Base-by-base conservation (phyloP, 2,113 vertebrate species). In the Elaphurus davidianus region DNA sequence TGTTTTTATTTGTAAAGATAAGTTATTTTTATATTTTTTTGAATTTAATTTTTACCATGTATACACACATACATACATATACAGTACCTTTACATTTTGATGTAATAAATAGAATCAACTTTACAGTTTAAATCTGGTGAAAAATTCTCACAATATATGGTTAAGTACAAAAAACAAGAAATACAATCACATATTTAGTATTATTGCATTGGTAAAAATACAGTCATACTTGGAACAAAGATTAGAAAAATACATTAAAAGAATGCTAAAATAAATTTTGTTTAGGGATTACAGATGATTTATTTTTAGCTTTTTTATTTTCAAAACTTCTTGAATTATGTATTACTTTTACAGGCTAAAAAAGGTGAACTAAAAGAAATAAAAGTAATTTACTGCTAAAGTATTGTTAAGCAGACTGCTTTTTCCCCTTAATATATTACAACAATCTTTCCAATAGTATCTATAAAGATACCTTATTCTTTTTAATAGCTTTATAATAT, bases 141-240 rank as follows among this genome's bases (percentile, higher is more conserved):
- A 87, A 87, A 83, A n/a, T 64, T 91, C 54, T 96, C 36, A 90
- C 45, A 33, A 62, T 62, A 2, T 54, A 76, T 76, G 40, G 54
- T 85, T 90, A 92, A 87, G 57, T 67, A 19, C 90, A 90, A 87
- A 93, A 57, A 25, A 7, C 30, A 84, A 90, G 52, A 93, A 85
- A 87, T 59, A 54, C 45, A 93, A 87, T 87, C 76, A 64, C 60
- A 83, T 64, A 36, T 55, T 96, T 55, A 94, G 11, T 91, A 82
- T 83, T 64, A 74, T 15, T n/a, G 10, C 13, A 54, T 74, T 82
- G 52, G 90, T 87, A 94, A 94, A 96, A 87, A 62, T 94, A 94
- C 15, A 91, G 27, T 96, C 67, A 60, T 36, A 78, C 67, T 64
- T 55, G 71, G 54, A 76, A 76, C 36, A 76, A 43, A 74, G 71